Evolutionary conservation across 2,888 invertebrate species (phyloP).

Genomic region (Nomada ruficornis): DNA sequence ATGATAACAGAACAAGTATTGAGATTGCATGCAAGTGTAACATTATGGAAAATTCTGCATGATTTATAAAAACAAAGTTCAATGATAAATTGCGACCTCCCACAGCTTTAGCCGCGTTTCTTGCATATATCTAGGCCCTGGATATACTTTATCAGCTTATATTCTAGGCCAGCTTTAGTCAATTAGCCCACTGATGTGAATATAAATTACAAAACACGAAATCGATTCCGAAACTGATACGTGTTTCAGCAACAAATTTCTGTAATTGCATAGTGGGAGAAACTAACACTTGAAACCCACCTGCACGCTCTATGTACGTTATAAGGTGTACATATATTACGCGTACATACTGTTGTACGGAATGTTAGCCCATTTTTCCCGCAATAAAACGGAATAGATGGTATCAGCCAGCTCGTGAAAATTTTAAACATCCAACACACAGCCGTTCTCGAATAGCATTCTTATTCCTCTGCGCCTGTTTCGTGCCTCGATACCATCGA

Average conservation of each 20-base stretch:
- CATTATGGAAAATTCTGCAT: background rate
- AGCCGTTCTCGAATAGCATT: background rate
- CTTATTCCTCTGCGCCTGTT: background rate
- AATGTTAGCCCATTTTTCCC: conserved; percentile 19
- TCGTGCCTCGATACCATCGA: too few species aligned
- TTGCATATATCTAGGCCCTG: background rate
- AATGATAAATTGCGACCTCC: background rate
- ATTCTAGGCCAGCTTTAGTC: too few species aligned
- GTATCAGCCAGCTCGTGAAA: conserved; percentile 21
- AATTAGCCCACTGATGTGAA: too few species aligned
- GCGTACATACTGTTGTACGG: background rate
- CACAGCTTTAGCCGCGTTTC: background rate
- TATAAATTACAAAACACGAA: too few species aligned
- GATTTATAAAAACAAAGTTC: background rate
- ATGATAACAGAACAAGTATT: background rate
- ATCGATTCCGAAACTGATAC: background rate
- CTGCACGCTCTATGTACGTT: conserved; percentile 22
- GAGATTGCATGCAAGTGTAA: background rate
- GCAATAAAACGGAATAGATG: conserved; percentile 30
- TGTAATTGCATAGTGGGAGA: conserved; percentile 10
- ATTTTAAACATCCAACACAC: conserved; percentile 1
- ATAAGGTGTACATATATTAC: conserved; percentile 25
- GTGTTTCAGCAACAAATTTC: conserved; percentile 17
- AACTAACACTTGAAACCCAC: conserved; percentile 12
- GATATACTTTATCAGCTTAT: too few species aligned